Conservation (phyloP, 2,113 vertebrate genomes). For the Microtus pennsylvanicus region DNA sequence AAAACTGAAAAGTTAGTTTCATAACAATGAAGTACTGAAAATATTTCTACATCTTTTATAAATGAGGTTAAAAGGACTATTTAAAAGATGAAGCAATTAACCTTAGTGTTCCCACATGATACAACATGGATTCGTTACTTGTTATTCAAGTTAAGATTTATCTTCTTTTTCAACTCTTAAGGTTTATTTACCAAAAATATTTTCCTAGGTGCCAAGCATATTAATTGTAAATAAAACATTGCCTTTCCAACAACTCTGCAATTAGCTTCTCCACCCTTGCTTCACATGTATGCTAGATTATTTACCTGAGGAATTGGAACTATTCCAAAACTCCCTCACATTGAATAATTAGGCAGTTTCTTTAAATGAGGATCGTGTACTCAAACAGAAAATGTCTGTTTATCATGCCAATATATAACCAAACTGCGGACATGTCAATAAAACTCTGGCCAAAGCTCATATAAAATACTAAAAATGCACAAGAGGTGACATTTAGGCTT, state of each 20-base stretch:
- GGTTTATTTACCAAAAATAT: constrained; percentile 60
- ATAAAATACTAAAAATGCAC: constrained; percentile 60
- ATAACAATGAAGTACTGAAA: background rate
- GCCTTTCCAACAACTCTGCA: constrained; percentile 43
- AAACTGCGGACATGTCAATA: constrained; percentile 64
- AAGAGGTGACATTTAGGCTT: constrained; percentile 45
- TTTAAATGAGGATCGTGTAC: constrained; percentile 54
- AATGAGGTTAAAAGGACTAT: background rate
- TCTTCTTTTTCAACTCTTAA: constrained; percentile 41
- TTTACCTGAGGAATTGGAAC: constrained; percentile 53
- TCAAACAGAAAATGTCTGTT: constrained; percentile 62
- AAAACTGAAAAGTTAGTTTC: constrained; percentile 1
- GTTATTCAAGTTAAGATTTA: constrained; percentile 23
- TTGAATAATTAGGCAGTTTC: constrained; percentile 67
- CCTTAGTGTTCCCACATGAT: background rate
- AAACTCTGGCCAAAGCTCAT: constrained; percentile 47
- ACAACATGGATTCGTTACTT: constrained; percentile 1
- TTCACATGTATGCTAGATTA: constrained; percentile 12
- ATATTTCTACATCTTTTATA: background rate
- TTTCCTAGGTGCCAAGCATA: constrained; percentile 15
- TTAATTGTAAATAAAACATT: constrained; percentile 53
- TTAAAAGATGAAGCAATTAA: constrained; percentile 35
- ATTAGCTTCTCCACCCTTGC: constrained; percentile 32
- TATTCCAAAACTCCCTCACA: constrained; percentile 46
- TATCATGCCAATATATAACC: constrained; percentile 61